Percentiles rank a stretch among this genome's conserved stretches.
phyloP scores from a whole-genome alignment of 2,888 invertebrate genomes.

The Megaustenia siamemsis region DNA sequence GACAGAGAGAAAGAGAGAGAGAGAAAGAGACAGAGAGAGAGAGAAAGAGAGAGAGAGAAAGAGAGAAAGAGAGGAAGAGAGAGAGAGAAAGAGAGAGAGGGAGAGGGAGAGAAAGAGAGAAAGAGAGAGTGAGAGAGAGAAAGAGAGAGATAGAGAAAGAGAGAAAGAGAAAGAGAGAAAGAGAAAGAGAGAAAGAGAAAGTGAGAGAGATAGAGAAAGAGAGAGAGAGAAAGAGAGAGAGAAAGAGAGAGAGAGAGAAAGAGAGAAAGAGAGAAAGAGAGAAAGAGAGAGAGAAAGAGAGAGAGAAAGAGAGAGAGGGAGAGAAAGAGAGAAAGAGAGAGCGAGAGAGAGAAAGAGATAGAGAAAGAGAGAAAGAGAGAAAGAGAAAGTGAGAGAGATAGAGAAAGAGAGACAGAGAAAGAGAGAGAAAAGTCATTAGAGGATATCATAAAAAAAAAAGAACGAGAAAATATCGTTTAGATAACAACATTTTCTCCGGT shows the following conservation, averaged over 20 bases:
- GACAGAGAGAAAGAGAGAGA: no score
- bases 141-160: no score
- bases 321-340: neutral
- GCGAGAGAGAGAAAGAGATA: no score
- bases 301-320: neutral
- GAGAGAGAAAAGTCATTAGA: conserved; percentile 18
- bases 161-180: conserved; percentile 7
- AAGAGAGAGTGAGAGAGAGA: neutral
- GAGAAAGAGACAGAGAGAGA: neutral
- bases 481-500: no score
- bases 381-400: no score
- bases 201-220: no score
- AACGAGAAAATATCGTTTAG: no score
- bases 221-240: conserved; percentile 12
- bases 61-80: neutral
- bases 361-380: neutral
- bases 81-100: neutral
- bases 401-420: no score
- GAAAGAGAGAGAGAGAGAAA: conserved; percentile 27
- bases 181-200: conserved; percentile 19
- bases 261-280: neutral
- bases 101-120: neutral
- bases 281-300: neutral
- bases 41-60: conserved; percentile 29
- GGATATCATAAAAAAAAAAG: no score